Conservation (phyloP, 2,113 vertebrate species). For the Myodes glareolus region DNA sequence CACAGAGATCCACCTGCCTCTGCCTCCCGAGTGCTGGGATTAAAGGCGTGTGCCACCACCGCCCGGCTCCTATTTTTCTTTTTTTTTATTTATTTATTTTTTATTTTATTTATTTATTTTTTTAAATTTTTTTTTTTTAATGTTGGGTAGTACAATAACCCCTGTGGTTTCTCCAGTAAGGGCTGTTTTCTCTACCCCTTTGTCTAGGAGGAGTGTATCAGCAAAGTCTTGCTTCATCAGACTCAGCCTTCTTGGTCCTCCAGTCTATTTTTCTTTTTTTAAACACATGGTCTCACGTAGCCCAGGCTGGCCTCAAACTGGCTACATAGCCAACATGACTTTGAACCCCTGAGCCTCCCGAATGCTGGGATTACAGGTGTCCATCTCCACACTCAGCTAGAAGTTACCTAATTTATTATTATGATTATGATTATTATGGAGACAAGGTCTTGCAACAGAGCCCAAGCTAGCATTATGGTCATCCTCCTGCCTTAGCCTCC, state of each 20-base stretch:
- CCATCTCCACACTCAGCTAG: background rate
- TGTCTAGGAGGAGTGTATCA: background rate
- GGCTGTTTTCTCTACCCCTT: background rate
- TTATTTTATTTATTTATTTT: background rate
- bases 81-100: too few species aligned
- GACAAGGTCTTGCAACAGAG: background rate
- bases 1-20: background rate
- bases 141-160: background rate
- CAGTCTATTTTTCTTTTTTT: background rate
- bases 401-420: background rate
- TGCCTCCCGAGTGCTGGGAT: background rate
- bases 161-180: background rate
- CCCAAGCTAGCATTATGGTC: background rate
- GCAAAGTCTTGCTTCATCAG: background rate
- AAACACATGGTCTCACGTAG: background rate
- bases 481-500: background rate
- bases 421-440: too few species aligned
- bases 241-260: background rate
- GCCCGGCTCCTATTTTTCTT: too few species aligned
- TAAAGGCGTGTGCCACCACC: too few species aligned
- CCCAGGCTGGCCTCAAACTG: background rate
- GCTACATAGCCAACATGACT: background rate
- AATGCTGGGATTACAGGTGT: background rate
- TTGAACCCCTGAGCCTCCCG: background rate
- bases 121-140: too few species aligned